Evolutionary conservation across 2,113 vertebrate genomes (phyloP).

Genomic region (Leptosomus discolor): DNA sequence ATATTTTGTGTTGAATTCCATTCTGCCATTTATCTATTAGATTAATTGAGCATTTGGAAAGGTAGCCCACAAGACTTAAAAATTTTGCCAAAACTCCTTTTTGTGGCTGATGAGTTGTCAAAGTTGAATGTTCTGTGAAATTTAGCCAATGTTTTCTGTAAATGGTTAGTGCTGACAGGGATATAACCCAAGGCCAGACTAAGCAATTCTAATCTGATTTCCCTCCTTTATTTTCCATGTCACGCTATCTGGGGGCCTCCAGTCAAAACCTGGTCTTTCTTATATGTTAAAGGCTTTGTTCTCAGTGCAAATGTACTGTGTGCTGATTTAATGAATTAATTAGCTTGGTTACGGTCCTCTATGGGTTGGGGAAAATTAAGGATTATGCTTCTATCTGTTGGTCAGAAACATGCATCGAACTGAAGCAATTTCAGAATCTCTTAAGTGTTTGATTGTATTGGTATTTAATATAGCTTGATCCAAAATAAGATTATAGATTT

Average conservation of each 20-base stretch:
- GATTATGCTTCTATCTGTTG: not conserved
- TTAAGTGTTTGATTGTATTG: not conserved
- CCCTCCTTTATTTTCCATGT: not conserved
- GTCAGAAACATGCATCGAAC: not conserved
- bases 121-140: not conserved
- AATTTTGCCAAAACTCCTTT: not conserved
- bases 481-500: not conserved
- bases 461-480: not conserved
- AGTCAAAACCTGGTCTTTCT: not conserved
- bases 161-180: not conserved
- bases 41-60: not conserved
- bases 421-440: not conserved
- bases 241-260: not conserved
- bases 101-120: not conserved
- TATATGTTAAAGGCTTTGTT: not conserved
- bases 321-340: not conserved
- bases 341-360: not conserved
- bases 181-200: not conserved
- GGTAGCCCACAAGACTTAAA: not conserved
- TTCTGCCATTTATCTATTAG: not conserved
- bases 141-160: not conserved
- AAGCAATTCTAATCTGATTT: not conserved
- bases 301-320: not conserved
- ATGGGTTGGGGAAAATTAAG: not conserved
- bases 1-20: not conserved